Evolutionary conservation across 2,113 vertebrate genomes (phyloP).

Genomic region (Malurus melanocephalus): DNA sequence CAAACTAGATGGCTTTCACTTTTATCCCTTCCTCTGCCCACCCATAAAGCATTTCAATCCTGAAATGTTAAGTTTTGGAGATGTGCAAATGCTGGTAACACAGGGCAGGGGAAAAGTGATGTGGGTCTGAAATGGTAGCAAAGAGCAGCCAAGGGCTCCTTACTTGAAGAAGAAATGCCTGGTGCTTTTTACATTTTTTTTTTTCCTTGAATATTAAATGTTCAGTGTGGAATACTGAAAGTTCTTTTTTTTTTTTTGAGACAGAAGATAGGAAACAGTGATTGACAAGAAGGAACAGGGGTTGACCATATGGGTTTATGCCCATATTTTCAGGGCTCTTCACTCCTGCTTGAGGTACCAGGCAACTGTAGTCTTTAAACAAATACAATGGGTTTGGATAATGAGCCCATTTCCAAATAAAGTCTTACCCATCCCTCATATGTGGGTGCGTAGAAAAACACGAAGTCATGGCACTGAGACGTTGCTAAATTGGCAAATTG

Average conservation of each 20-base stretch:
- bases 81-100: not conserved
- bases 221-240: not conserved
- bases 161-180: not conserved
- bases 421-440: not conserved
- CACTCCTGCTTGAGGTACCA: not conserved
- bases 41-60: not conserved
- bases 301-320: not conserved
- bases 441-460: fast-evolving
- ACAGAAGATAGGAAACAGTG: not conserved
- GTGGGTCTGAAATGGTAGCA: not conserved
- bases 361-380: not conserved
- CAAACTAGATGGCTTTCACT: not conserved
- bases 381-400: not conserved
- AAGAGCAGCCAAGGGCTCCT: not conserved
- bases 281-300: not conserved
- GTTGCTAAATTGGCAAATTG: not conserved
- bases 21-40: not conserved
- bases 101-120: not conserved
- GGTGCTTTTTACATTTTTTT: not conserved
- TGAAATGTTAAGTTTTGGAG: not conserved
- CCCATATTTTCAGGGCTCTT: not conserved
- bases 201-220: not conserved
- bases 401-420: not conserved
- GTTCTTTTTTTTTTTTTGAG: not conserved
- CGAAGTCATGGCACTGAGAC: not conserved